Percentiles rank a stretch among this genome's conserved stretches.
Conservation (phyloP, 1,140 invertebrate genomes). For the Dendrolimus kikuchii region DNA sequence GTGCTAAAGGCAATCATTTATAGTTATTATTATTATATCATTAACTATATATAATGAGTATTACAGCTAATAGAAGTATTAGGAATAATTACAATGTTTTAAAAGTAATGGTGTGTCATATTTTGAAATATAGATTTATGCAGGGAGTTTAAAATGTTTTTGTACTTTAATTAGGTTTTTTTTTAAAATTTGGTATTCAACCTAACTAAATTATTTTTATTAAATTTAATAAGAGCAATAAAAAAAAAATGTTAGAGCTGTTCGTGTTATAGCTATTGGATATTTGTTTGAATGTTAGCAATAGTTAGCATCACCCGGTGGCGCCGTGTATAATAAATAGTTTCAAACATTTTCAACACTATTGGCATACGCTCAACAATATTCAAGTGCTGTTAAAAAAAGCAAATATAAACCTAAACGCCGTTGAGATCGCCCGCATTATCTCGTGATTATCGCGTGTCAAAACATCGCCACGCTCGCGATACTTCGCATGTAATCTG, state of each 20-base stretch:
- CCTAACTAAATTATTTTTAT: background rate
- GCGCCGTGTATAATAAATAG: constrained; percentile 38
- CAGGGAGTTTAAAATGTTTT: background rate
- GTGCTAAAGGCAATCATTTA: too few relatives aligned
- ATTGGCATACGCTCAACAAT: constrained; percentile 24
- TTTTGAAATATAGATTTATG: too few relatives aligned
- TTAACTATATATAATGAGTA: too few relatives aligned
- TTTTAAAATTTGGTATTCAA: background rate
- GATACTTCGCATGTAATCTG: constrained; percentile 72
- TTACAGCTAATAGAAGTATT: background rate
- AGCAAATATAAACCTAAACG: constrained; percentile 70
- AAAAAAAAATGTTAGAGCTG: constrained; percentile 6
- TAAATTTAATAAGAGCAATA: background rate
- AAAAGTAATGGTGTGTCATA: too few relatives aligned
- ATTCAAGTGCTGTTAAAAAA: constrained; percentile 49
- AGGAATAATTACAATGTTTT: background rate
- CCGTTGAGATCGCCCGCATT: constrained; percentile 66
- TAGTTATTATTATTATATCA: too few relatives aligned
- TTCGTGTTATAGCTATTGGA: background rate
- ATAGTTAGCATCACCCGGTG: constrained; percentile 40
- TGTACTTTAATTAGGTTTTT: background rate
- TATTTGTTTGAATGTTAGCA: constrained; percentile 10
- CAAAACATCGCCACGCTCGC: constrained; percentile 72
- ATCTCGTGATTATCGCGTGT: constrained; percentile 73
- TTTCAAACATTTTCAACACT: constrained; percentile 20